Evolutionary conservation across 2,797 vertebrate species (phyloP).

Genomic region (Gambusia yucatana): DNA sequence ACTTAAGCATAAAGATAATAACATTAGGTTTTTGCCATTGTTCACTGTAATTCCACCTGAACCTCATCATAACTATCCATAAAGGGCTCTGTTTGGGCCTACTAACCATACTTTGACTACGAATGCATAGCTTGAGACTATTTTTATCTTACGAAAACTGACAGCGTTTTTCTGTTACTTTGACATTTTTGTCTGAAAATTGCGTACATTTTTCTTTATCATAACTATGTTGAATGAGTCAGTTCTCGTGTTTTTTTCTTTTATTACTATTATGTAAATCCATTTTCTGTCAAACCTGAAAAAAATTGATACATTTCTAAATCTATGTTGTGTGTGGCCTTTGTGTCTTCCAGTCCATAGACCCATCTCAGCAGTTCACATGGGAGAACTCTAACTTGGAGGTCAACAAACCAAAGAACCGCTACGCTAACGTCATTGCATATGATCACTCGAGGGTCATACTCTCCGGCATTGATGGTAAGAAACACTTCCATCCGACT

Average conservation of each 20-base stretch:
- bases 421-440: slow-evolving; percentile 89
- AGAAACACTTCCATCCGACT: slow-evolving; percentile 20
- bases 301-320: slow-evolving; percentile 1
- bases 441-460: slow-evolving; percentile 89
- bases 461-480: slow-evolving; percentile 94
- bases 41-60: not conserved
- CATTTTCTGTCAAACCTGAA: not conserved
- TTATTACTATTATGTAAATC: not conserved
- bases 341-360: slow-evolving; percentile 86
- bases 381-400: slow-evolving; percentile 99
- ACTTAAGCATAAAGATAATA: not conserved
- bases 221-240: not conserved
- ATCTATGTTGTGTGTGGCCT: slow-evolving; percentile 16
- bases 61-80: not conserved
- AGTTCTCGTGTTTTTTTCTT: not conserved
- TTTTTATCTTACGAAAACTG: not conserved
- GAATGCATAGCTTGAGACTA: not conserved
- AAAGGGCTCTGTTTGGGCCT: not conserved
- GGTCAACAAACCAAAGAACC: slow-evolving; percentile 99
- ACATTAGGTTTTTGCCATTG: not conserved
- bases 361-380: slow-evolving; percentile 98
- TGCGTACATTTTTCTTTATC: no score
- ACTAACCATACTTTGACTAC: not conserved
- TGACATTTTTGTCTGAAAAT: not conserved
- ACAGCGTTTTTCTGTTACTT: not conserved